phyloP scores from a whole-genome alignment of 1,140 invertebrate genomes.

The Drosophila pseudoananassae region DNA sequence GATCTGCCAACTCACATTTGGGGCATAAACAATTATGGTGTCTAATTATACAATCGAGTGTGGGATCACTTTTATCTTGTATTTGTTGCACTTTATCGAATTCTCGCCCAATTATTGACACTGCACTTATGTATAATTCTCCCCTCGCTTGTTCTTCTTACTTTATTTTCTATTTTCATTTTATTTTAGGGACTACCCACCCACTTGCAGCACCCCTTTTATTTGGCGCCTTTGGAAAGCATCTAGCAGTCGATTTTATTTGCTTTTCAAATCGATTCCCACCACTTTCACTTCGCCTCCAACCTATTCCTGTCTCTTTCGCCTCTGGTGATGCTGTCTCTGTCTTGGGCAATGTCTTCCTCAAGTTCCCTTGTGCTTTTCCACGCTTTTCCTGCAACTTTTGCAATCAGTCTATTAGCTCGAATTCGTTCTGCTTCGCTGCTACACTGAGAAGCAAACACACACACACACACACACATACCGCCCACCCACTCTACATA shows the following conservation, averaged over 20 bases:
- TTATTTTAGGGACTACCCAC: slow-evolving; percentile 10
- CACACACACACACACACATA: slow-evolving; percentile 37
- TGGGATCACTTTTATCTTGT: slow-evolving; percentile 35
- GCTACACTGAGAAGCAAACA: slow-evolving; percentile 8
- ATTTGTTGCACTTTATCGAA: slow-evolving; percentile 8
- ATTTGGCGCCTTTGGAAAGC: slow-evolving; percentile 58
- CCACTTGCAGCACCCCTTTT: slow-evolving; percentile 38
- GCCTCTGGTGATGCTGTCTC: not conserved
- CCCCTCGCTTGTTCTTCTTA: not conserved
- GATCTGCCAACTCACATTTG: slow-evolving; percentile 44
- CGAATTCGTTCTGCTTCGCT: slow-evolving; percentile 53
- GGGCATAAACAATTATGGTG: slow-evolving; percentile 25
- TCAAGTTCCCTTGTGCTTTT: not conserved
- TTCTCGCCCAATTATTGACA: slow-evolving; percentile 35
- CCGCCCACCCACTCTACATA: slow-evolving; percentile 3
- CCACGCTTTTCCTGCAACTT: slow-evolving; percentile 45
- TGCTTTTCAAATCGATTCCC: slow-evolving; percentile 68
- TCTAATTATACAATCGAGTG: slow-evolving; percentile 26
- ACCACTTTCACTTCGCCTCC: slow-evolving; percentile 56
- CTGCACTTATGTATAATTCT: not conserved
- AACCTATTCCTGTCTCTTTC: slow-evolving; percentile 1
- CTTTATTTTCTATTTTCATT: slow-evolving; percentile 2
- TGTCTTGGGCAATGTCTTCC: not conserved
- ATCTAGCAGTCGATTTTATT: slow-evolving; percentile 66
- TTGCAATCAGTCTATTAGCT: slow-evolving; percentile 69